These are phyloP conservation scores for Pomacea canaliculata DNA, from an alignment of 2,888 invertebrate genomes.

Conservation along the genomic window DNA sequence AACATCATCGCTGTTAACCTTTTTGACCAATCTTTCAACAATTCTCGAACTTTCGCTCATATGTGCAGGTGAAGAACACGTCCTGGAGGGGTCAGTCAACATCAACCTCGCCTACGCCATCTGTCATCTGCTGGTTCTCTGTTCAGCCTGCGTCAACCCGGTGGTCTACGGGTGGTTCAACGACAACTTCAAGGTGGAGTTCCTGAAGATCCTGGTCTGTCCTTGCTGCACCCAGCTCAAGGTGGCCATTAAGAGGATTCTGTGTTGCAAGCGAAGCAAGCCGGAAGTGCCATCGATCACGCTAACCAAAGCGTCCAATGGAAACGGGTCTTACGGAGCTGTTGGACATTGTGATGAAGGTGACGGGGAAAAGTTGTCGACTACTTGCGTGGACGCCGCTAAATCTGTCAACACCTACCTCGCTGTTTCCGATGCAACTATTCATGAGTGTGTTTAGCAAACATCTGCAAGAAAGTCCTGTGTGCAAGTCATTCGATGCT, in stretches of 20 bases:
- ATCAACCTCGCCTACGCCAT: constrained; percentile 71
- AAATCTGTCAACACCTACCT: background rate
- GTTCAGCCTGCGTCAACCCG: constrained; percentile 91
- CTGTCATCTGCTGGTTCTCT: constrained; percentile 83
- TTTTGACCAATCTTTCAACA: too few relatives aligned
- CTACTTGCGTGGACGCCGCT: background rate
- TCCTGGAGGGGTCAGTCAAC: constrained; percentile 35
- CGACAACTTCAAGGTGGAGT: constrained; percentile 92
- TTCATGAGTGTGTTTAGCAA: too few relatives aligned
- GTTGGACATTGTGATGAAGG: background rate
- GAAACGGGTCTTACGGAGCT: constrained; percentile 12
- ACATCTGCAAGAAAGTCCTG: too few relatives aligned
- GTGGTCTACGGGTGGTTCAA: constrained; percentile 93
- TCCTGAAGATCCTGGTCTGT: constrained; percentile 70
- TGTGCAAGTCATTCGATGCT: too few relatives aligned
- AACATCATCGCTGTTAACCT: too few relatives aligned
- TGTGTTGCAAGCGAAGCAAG: constrained; percentile 24
- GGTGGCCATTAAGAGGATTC: constrained; percentile 18
- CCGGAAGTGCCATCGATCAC: constrained; percentile 40
- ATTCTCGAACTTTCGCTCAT: too few relatives aligned
- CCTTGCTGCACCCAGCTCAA: constrained; percentile 38
- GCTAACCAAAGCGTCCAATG: constrained; percentile 39
- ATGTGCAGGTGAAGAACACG: background rate
- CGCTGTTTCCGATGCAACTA: background rate
- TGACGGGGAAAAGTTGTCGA: background rate